phyloP scores from a whole-genome alignment of 1,140 invertebrate genomes.

The Drosophila fuyamai region DNA sequence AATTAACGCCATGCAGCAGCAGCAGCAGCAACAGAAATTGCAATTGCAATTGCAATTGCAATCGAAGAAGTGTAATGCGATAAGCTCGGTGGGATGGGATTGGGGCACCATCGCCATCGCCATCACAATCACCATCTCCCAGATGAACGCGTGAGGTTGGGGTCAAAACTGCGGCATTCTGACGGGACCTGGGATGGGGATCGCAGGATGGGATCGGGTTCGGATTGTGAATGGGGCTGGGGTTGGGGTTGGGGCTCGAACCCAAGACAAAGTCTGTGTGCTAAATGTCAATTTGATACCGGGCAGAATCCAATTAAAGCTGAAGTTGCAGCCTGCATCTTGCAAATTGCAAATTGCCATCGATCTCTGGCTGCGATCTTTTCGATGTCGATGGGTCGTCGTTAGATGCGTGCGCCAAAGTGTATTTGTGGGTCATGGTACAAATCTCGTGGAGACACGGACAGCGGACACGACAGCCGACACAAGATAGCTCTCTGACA shows the following conservation, averaged over 20 bases:
- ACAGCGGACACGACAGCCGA: constrained; percentile 55
- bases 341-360: constrained; percentile 73
- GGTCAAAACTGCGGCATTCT: constrained; percentile 54
- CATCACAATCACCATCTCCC: constrained; percentile 2
- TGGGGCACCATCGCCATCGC: constrained; percentile 39
- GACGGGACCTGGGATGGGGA: constrained; percentile 21
- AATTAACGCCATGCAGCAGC: constrained; percentile 70
- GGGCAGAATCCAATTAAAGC: constrained; percentile 77
- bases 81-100: constrained; percentile 57
- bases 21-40: constrained; percentile 10
- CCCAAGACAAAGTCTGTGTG: constrained; percentile 45
- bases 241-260: neutral
- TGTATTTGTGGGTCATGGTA: constrained; percentile 81
- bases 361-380: constrained; percentile 44
- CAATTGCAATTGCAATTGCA: constrained; percentile 44
- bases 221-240: too few species aligned
- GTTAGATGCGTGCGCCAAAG: constrained; percentile 72
- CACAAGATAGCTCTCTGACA: constrained; percentile 67
- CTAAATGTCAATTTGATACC: constrained; percentile 81
- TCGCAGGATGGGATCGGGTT: constrained; percentile 13
- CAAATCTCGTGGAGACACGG: constrained; percentile 54
- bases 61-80: constrained; percentile 70
- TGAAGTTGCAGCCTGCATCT: constrained; percentile 44
- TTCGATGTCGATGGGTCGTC: constrained; percentile 53
- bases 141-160: constrained; percentile 71